phyloP scores from a whole-genome alignment of 2,797 vertebrate species.

The Mionectes olivaceus region DNA sequence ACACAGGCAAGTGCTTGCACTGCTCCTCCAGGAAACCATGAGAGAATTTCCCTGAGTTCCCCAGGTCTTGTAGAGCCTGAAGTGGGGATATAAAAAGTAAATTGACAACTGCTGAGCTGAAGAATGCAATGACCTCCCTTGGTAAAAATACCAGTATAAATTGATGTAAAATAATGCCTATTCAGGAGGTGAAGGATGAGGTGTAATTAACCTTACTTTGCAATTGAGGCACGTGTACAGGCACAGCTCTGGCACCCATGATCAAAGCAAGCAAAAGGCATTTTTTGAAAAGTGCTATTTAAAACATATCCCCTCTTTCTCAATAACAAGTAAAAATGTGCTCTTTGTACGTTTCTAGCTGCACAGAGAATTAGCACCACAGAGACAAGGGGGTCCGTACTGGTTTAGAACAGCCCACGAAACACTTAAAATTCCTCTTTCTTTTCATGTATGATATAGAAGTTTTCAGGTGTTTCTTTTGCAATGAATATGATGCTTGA shows the following conservation, averaged over 20 bases:
- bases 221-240: accelerated
- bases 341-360: background rate
- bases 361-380: background rate
- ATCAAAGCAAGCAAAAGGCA: background rate
- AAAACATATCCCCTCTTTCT: background rate
- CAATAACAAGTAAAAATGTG: background rate
- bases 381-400: background rate
- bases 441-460: background rate
- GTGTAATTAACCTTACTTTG: background rate
- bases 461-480: background rate
- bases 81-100: background rate
- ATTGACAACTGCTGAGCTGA: background rate
- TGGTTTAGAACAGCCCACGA: background rate
- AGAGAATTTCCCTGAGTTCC: background rate
- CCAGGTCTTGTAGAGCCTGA: background rate
- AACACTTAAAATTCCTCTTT: background rate
- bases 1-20: accelerated
- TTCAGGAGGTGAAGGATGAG: background rate
- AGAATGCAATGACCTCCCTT: background rate
- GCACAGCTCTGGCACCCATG: background rate
- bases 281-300: background rate
- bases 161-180: background rate
- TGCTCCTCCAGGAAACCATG: accelerated
- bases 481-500: background rate
- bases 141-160: background rate